A percentile compares a stretch with the other conserved stretches of the same genome.
These are phyloP conservation scores for Colossoma macropomum DNA, from an alignment of 2,113 vertebrate species.

Conservation along the genomic window DNA sequence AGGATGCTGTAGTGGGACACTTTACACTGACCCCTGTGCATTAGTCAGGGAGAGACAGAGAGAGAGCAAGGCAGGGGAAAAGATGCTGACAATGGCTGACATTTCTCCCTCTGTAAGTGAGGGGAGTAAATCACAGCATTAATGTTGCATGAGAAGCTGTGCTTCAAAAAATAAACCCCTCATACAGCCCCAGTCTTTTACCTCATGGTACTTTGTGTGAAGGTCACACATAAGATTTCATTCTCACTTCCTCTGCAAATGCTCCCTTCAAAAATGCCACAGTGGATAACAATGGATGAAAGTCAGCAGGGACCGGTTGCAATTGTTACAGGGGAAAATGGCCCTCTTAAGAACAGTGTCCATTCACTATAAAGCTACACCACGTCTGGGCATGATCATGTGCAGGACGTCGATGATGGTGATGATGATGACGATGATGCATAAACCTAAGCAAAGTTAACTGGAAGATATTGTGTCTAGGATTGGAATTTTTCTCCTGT, in stretches of 20 bases:
- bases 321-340: too few relatives aligned
- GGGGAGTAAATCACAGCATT: conserved; percentile 42
- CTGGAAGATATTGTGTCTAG: too few relatives aligned
- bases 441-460: too few relatives aligned
- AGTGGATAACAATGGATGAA: background rate
- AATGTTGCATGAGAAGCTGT: conserved; percentile 35
- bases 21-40: conserved; percentile 32
- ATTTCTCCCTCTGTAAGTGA: conserved; percentile 44
- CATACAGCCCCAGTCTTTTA: background rate
- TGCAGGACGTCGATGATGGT: too few relatives aligned
- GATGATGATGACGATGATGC: too few relatives aligned
- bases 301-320: background rate
- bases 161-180: conserved; percentile 1
- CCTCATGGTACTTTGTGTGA: background rate
- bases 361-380: too few relatives aligned
- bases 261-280: background rate
- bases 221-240: conserved; percentile 1
- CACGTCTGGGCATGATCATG: too few relatives aligned
- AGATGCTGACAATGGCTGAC: conserved; percentile 52
- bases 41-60: conserved; percentile 6
- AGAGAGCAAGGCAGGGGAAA: background rate
- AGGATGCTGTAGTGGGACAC: conserved; percentile 12
- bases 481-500: too few relatives aligned
- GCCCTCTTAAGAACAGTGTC: too few relatives aligned
- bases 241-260: background rate